Evolutionary conservation across 2,797 vertebrate species (phyloP), one percentile per base, ranked within the genome.

Genomic region (Stomatorhinus walkeri): DNA sequence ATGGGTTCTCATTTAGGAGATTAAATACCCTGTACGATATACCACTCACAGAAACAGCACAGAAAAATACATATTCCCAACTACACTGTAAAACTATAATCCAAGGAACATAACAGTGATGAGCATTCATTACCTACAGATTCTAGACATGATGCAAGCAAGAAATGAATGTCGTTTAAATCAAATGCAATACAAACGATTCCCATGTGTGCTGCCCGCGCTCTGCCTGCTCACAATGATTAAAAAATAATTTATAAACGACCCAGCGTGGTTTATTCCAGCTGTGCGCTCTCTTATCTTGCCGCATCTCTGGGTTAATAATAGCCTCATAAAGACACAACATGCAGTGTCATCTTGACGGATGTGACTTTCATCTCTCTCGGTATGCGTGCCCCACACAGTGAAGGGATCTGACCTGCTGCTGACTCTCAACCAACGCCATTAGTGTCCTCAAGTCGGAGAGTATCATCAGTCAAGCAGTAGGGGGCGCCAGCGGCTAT

Each of bases 391-490:
- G 40, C 14, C 81, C 24, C 79, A 84, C 4, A 12, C 22, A 14
- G 46, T 22, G 81, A 19, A 9, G 48, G 83, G 48, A 89, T 86
- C 24, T 72, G 84, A 89, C 88, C 61, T 86, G 88, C 81, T 40
- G 56, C 81, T 68, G 79, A 88, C 54, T 72, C 46, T 36, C 64
- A 48, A 4, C 28, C 61, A 22, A 85, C 9, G 52, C 19, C 56
- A 24, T 85, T 85, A 89, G 56, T 36, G 54, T 83, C 56, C 85
- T 59, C n/a, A 79, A 68, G 84, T 3, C 28, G 5, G 61, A 40
- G 68, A 89, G 49, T 76, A 32, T 86, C 85, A 89, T 86, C 56
- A 40, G 61, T 87, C n/a, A 86, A 89, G 83, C 88, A 86, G 61
- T 72, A 76, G 84, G 88, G 85, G 61, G 84, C 88, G 51, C 88